A percentile compares a stretch with the other conserved stretches of the same genome.
phyloP scores from a whole-genome alignment of 2,888 invertebrate species.

The Meteorus colon region DNA sequence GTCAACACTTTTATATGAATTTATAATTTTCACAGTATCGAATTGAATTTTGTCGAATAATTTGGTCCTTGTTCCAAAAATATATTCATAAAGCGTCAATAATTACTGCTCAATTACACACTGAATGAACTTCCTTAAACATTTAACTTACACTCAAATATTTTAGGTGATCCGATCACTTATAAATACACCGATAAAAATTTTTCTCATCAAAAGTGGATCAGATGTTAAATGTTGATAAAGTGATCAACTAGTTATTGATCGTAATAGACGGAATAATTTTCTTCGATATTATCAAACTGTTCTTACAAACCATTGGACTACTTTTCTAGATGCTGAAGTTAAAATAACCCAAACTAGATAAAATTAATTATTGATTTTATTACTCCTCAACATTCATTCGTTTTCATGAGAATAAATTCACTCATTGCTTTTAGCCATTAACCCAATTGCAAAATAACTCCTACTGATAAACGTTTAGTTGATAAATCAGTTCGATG shows the following conservation, averaged over 20 bases:
- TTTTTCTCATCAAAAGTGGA: too few relatives aligned
- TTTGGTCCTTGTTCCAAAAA: not conserved
- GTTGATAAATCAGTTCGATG: not conserved
- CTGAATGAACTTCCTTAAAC: too few relatives aligned
- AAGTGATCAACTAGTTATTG: too few relatives aligned
- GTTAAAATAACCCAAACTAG: not conserved
- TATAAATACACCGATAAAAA: too few relatives aligned
- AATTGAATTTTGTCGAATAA: not conserved
- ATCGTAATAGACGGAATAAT: too few relatives aligned
- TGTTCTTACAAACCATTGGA: too few relatives aligned
- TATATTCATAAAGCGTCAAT: not conserved
- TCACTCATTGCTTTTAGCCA: not conserved
- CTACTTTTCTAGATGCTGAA: too few relatives aligned
- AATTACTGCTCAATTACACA: too few relatives aligned
- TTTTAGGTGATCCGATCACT: too few relatives aligned
- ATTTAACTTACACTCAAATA: too few relatives aligned
- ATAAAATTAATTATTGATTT: not conserved
- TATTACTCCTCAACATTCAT: not conserved
- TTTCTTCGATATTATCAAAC: too few relatives aligned
- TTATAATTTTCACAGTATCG: not conserved
- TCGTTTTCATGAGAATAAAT: not conserved
- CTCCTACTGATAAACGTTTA: not conserved
- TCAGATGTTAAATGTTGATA: too few relatives aligned
- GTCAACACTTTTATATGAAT: slow-evolving; percentile 7
- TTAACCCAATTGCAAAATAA: slow-evolving; percentile 4